phyloP scores from a whole-genome alignment of 2,797 vertebrate genomes.

The Brachyalestes nurse region DNA sequence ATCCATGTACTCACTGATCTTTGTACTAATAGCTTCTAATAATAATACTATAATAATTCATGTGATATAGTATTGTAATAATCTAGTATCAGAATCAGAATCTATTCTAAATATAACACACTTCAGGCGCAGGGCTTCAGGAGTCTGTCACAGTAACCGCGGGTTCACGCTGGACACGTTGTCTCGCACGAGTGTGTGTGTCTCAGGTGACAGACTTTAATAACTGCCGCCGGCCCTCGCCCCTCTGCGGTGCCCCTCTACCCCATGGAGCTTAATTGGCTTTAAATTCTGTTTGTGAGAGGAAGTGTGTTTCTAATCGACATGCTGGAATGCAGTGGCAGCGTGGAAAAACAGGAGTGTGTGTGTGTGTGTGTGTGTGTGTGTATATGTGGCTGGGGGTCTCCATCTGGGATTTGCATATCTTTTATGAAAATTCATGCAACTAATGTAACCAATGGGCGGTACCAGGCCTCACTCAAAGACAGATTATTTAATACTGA shows the following conservation, averaged over 20 bases:
- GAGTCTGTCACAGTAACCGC: too few relatives aligned
- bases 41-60: too few relatives aligned
- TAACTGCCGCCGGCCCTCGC: background rate
- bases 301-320: slow-evolving; percentile 77
- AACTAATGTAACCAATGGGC: too few relatives aligned
- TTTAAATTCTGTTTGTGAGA: slow-evolving; percentile 70
- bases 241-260: slow-evolving; percentile 22
- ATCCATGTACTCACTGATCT: too few relatives aligned
- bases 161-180: background rate
- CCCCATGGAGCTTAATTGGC: slow-evolving; percentile 73
- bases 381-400: slow-evolving; percentile 48
- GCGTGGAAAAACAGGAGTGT: slow-evolving; percentile 2
- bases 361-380: slow-evolving; percentile 41
- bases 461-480: too few relatives aligned
- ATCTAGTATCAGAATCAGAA: too few relatives aligned
- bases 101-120: too few relatives aligned
- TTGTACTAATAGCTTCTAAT: too few relatives aligned
- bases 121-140: too few relatives aligned
- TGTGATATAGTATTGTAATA: too few relatives aligned
- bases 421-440: too few relatives aligned
- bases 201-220: slow-evolving; percentile 45
- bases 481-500: too few relatives aligned
- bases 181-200: slow-evolving; percentile 8
- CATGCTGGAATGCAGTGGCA: slow-evolving; percentile 56
- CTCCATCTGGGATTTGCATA: slow-evolving; percentile 22